phyloP scores from a whole-genome alignment of 1,140 invertebrate species.

The Stegodyphus mimosarum region DNA sequence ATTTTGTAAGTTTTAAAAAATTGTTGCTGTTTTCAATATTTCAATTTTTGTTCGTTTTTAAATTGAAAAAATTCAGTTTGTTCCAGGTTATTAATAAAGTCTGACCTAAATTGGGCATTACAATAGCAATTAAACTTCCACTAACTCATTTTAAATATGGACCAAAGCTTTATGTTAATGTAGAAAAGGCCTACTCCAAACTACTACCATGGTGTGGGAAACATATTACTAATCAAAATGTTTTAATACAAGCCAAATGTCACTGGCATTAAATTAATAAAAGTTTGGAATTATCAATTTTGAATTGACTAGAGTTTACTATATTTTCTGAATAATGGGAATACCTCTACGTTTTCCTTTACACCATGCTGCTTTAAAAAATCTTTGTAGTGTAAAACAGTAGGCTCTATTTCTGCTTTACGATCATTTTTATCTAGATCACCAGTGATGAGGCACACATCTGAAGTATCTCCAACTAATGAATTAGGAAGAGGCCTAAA shows the following conservation, averaged over 20 bases:
- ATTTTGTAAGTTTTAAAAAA: too few species aligned
- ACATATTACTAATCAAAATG: not conserved
- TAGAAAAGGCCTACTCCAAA: too few species aligned
- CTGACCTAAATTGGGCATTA: too few species aligned
- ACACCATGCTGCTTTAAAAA: slow-evolving; percentile 21
- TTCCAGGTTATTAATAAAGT: too few species aligned
- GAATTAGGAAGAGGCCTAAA: slow-evolving; percentile 34
- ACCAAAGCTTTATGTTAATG: too few species aligned
- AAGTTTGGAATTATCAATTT: not conserved
- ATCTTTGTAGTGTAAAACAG: slow-evolving; percentile 47
- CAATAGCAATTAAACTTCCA: too few species aligned
- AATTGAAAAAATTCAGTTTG: too few species aligned
- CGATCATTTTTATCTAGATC: slow-evolving; percentile 46
- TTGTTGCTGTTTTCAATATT: too few species aligned
- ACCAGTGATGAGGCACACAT: slow-evolving; percentile 51
- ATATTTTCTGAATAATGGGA: not conserved
- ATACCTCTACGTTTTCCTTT: slow-evolving; percentile 13
- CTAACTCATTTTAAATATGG: too few species aligned
- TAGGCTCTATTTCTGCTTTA: slow-evolving; percentile 49
- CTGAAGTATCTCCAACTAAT: slow-evolving; percentile 5
- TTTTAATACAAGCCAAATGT: not conserved
- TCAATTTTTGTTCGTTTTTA: too few species aligned
- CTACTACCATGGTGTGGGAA: too few species aligned
- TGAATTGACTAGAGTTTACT: not conserved
- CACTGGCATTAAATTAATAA: not conserved